phyloP scores from a whole-genome alignment of 2,797 vertebrate genomes.

The Scomberomorus guttatus region DNA sequence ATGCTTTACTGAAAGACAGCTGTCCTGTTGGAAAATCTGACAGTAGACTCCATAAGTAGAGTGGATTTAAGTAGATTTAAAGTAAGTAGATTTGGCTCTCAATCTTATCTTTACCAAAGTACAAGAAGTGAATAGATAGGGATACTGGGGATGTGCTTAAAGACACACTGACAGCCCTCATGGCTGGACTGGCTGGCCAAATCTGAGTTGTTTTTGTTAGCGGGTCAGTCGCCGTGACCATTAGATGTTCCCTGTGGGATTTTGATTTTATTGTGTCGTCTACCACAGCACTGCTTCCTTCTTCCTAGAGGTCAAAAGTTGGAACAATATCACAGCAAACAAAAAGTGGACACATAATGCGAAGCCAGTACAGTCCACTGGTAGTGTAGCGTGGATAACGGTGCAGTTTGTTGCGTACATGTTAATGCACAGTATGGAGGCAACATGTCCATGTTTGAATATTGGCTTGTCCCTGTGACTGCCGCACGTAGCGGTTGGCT shows the following conservation, averaged over 20 bases:
- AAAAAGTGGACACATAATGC: neutral
- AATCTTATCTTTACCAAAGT: conserved; percentile 11
- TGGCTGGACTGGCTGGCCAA: neutral
- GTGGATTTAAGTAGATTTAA: conserved; percentile 25
- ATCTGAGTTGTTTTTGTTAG: conserved; percentile 14
- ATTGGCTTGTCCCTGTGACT: neutral
- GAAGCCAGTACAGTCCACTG: neutral
- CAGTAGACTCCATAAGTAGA: neutral
- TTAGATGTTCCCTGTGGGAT: conserved; percentile 46
- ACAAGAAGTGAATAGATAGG: neutral
- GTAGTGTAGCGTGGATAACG: neutral
- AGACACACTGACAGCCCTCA: neutral
- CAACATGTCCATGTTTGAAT: neutral
- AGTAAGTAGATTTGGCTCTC: conserved; percentile 25
- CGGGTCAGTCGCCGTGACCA: conserved; percentile 13
- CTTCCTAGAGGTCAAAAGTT: conserved; percentile 40
- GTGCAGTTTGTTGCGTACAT: neutral
- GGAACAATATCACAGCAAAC: conserved; percentile 19
- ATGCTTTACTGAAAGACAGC: neutral
- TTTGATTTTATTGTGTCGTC: conserved; percentile 43
- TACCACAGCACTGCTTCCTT: conserved; percentile 15
- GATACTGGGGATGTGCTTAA: conserved; percentile 6
- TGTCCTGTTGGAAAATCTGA: conserved; percentile 1
- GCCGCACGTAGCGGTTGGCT: neutral
- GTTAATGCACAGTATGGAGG: neutral